These are phyloP conservation scores for Drosophila phalerata DNA, from an alignment of 2,888 invertebrate species.

Conservation along the genomic window DNA sequence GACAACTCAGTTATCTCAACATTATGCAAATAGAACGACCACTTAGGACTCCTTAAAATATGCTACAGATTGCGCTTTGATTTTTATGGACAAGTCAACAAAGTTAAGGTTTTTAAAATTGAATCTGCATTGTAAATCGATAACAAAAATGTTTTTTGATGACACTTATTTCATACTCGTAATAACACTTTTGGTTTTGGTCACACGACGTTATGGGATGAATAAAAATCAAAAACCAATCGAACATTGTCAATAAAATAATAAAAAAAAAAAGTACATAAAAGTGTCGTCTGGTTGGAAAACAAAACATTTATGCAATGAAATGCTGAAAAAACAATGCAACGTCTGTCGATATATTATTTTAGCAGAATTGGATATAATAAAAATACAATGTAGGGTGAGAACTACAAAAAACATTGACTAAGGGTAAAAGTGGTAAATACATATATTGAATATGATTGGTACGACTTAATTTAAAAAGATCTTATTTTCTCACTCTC, in stretches of 20 bases:
- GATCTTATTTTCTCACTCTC: not conserved
- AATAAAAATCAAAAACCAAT: constrained; percentile 64
- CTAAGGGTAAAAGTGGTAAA: not conserved
- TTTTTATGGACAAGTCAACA: constrained; percentile 56
- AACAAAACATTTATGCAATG: constrained; percentile 32
- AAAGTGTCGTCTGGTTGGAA: constrained; percentile 29
- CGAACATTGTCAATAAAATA: constrained; percentile 49
- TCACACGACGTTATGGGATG: constrained; percentile 44
- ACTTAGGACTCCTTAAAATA: constrained; percentile 27
- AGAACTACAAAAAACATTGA: not conserved
- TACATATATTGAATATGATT: not conserved
- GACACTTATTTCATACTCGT: constrained; percentile 52
- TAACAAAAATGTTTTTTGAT: constrained; percentile 57
- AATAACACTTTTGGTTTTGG: constrained; percentile 33
- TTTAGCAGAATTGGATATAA: constrained; percentile 1
- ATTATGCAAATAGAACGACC: constrained; percentile 49
- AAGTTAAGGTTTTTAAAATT: constrained; percentile 54
- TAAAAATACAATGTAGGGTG: not conserved
- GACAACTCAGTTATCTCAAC: constrained; percentile 35
- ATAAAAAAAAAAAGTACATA: constrained; percentile 32
- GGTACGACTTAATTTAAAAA: too few species aligned
- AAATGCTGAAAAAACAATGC: constrained; percentile 17
- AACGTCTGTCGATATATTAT: constrained; percentile 7
- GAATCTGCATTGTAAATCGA: constrained; percentile 56
- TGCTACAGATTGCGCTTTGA: constrained; percentile 44